Evolutionary conservation across 2,797 vertebrate genomes (phyloP), one percentile per base, ranked within the genome.

Genomic region (Artibeus jamaicensis): DNA sequence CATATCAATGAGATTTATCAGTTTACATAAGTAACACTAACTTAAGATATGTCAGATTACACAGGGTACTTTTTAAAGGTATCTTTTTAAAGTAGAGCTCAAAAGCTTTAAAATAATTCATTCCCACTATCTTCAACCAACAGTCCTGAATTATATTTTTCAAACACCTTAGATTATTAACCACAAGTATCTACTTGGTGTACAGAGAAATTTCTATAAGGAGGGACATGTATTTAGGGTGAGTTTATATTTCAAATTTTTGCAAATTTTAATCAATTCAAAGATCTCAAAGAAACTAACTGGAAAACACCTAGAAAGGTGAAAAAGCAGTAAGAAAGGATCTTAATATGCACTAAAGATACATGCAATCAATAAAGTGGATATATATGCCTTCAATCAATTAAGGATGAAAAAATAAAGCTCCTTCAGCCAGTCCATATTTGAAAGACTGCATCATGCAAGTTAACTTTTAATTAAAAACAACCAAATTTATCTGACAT

Each of bases 271-370:
- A 95, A 95, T 32, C 9, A 94, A 73, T 84, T 95, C 34, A 85
- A 95, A 90, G n/a, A 93, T 71, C 55, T 89, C 44, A 87, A 92
- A 93, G 77, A 92, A 96, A 95, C 37, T 71, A 91, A 86, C 32
- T 62, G 19, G 73, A 94, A 89, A 89, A 89, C n/a, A 94, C 21
- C 37, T n/a, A 84, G 37, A 53, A 91, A 91, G 46, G 37, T 65
- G n/a, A 91, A 94, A 96, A 79, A 46, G 11, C 39, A 39, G 9
- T 46, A 84, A 83, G 73, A 82, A 79, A 93, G 21, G 50, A 73
- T 95, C 15, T 78, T 62, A 81, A 26, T 74, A 12, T 91, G 14
- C 16, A 68, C 32, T 88, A 92, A 92, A 91, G 50, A 48, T 70
- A 92, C 12, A 90, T 9, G 39, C 16, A 68, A 82, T 62, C 76